Evolutionary conservation across 2,797 vertebrate genomes (phyloP).

Genomic region (Chelon labrosus): DNA sequence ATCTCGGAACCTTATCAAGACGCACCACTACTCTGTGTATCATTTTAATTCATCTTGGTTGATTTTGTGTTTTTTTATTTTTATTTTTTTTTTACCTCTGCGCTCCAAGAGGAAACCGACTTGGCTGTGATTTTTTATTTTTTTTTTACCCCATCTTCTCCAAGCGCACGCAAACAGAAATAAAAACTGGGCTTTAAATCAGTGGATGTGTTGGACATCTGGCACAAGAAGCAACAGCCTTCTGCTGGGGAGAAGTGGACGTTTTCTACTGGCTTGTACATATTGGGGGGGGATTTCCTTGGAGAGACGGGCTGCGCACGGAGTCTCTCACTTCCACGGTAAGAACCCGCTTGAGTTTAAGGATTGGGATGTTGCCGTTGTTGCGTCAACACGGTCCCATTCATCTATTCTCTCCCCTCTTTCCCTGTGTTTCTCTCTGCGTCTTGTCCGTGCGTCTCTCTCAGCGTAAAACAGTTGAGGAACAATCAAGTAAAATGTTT

Average conservation of each 20-base stretch:
- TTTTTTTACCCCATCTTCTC: neutral
- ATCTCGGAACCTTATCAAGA: conserved; percentile 51
- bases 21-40: conserved; percentile 13
- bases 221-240: conserved; percentile 39
- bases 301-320: conserved; percentile 55
- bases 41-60: conserved; percentile 1
- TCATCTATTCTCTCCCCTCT: neutral
- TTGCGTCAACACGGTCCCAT: conserved; percentile 9
- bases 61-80: neutral
- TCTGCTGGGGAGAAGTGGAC: conserved; percentile 45
- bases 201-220: conserved; percentile 73
- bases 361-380: neutral
- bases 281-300: conserved; percentile 46
- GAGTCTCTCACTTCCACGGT: conserved; percentile 59
- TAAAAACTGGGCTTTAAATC: conserved; percentile 40
- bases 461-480: conserved; percentile 25
- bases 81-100: conserved; percentile 4
- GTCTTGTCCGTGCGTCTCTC: neutral
- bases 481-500: conserved; percentile 4
- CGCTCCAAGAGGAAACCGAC: conserved; percentile 39
- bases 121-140: conserved; percentile 19
- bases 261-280: conserved; percentile 51
- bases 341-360: conserved; percentile 47
- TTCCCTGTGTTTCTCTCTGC: neutral
- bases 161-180: conserved; percentile 22